These are phyloP conservation scores for Tetramorium alpestre DNA, from an alignment of 1,140 invertebrate genomes.

Conservation along the genomic window DNA sequence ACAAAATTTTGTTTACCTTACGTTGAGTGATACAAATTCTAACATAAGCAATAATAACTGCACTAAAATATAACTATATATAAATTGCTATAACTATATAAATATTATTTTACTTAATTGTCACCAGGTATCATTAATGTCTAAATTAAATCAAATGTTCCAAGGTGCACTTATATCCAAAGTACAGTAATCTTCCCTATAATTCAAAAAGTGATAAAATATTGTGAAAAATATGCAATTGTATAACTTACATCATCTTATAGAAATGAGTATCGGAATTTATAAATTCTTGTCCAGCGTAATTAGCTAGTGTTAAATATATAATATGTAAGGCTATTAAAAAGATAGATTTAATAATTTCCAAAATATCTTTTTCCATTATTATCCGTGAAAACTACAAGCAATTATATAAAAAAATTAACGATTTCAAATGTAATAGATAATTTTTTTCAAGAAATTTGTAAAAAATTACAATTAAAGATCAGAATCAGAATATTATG, in stretches of 20 bases:
- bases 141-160: no score
- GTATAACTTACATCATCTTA: neutral
- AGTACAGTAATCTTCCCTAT: no score
- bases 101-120: no score
- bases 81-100: no score
- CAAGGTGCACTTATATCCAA: no score
- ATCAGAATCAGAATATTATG: neutral
- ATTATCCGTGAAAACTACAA: neutral
- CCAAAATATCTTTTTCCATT: neutral
- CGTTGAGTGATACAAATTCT: no score
- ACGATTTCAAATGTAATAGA: neutral
- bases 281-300: slow-evolving; percentile 32
- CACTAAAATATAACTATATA: no score
- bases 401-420: neutral
- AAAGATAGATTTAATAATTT: neutral
- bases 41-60: no score
- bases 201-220: neutral
- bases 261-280: neutral
- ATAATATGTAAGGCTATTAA: neutral
- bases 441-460: neutral
- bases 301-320: neutral
- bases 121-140: neutral
- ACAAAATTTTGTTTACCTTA: no score
- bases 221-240: neutral
- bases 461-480: neutral